Evolutionary conservation across 2,797 vertebrate genomes (phyloP), one percentile per base, ranked within the genome.

Genomic region (Esox masquinongy): DNA sequence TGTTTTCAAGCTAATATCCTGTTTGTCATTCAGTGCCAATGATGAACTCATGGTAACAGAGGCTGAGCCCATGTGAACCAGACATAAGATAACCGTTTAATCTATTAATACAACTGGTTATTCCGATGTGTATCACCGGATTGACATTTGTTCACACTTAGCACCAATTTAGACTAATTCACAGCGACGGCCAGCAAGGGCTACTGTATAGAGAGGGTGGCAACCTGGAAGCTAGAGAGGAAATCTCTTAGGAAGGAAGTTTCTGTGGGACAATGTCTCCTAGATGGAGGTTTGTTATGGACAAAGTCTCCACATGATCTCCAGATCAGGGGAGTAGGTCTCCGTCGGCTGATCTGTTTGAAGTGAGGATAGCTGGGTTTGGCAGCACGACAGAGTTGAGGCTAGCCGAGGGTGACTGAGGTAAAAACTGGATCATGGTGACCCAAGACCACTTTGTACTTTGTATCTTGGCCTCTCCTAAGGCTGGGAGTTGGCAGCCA

Each of bases 191-290:
- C 43, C 9, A 14, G 12, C 43, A 47, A 47, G 8, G 50, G 5
- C 50, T 51, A 51, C 6, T 19, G 16, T 19, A 19, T 51, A 19
- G 50, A 19, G 50, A 51, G 19, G 36, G 2, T 47, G 43, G 43
- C 9, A 22, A 56, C 98, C 90, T 98, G 97, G 88, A 99, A 98
- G 89, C 98, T 98, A 90, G 96, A 97, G 85, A 99, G 97, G 77
- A 98, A 92, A 47, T 47, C 9, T 14, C 43, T 47, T 47, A 47
- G 9, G 12, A 14, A 47, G 43, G 43, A 47, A 14, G 43, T 47
- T 8, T 0, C 43, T 47, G 43, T 47, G 12, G 43, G 43, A 47
- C 43, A 47, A 47, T 11, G 43, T 2, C 43, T 47, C 43, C 43
- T 47, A 39, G 36, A 39, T 39, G 36, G 9, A 47, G 43, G 43